These are phyloP conservation scores for Lacanobia oleracea DNA, from an alignment of 2,888 invertebrate genomes.

Conservation along the genomic window DNA sequence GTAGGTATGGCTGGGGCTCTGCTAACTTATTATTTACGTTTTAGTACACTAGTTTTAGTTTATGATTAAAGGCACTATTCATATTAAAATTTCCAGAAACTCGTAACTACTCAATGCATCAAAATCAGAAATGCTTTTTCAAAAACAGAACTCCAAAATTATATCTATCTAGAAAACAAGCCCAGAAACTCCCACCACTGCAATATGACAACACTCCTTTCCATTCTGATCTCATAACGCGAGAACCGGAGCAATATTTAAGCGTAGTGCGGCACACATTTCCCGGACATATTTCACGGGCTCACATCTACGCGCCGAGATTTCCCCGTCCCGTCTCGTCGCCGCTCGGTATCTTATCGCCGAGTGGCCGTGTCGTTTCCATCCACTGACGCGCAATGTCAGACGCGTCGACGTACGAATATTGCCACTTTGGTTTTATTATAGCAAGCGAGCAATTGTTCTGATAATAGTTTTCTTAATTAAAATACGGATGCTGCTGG, in stretches of 20 bases:
- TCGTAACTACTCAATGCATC: not conserved
- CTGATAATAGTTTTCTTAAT: slow-evolving; percentile 59
- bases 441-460: slow-evolving; percentile 48
- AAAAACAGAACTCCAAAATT: not conserved
- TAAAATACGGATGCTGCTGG: slow-evolving; percentile 29
- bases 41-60: not conserved
- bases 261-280: slow-evolving; percentile 64
- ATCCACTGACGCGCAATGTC: slow-evolving; percentile 54
- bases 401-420: slow-evolving; percentile 61
- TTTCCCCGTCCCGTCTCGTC: slow-evolving; percentile 58
- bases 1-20: not conserved
- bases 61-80: not conserved
- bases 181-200: slow-evolving; percentile 24
- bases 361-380: slow-evolving; percentile 54
- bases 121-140: too few species aligned
- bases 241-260: slow-evolving; percentile 62
- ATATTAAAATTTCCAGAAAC: not conserved
- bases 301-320: slow-evolving; percentile 62
- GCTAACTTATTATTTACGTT: not conserved
- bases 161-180: slow-evolving; percentile 12
- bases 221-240: slow-evolving; percentile 61
- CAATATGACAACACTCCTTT: slow-evolving; percentile 61
- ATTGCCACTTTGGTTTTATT: slow-evolving; percentile 64
- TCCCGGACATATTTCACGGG: slow-evolving; percentile 69
- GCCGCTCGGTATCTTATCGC: slow-evolving; percentile 62